Evolutionary conservation across 2,113 vertebrate species (phyloP).

Genomic region (Tapirus terrestris): DNA sequence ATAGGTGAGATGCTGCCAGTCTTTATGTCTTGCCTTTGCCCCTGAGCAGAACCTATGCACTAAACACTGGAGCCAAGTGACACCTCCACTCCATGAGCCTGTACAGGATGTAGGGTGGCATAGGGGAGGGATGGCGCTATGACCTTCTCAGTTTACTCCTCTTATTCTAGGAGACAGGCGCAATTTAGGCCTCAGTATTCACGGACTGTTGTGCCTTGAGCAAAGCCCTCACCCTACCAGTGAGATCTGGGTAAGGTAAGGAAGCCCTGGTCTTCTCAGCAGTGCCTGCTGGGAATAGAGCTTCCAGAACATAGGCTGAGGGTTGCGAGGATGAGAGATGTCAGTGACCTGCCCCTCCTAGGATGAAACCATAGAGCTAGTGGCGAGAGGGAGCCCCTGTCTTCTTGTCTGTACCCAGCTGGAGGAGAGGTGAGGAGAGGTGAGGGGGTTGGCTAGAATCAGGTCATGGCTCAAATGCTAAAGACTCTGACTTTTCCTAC

Average conservation of each 20-base stretch:
- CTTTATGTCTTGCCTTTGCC: background rate
- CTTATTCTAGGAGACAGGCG: background rate
- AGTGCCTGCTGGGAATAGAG: background rate
- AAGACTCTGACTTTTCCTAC: background rate
- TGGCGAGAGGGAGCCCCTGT: background rate
- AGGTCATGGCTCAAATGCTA: background rate
- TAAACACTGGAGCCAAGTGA: background rate
- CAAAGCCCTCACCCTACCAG: background rate
- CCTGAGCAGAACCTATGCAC: background rate
- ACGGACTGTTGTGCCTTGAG: background rate
- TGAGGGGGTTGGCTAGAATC: background rate
- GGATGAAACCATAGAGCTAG: background rate
- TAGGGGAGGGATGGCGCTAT: background rate
- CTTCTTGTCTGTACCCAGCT: background rate
- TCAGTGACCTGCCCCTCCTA: background rate
- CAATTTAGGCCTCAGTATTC: background rate
- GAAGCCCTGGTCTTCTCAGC: background rate
- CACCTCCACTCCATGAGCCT: background rate
- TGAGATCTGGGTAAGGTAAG: background rate
- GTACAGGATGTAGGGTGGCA: background rate
- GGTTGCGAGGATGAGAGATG: background rate
- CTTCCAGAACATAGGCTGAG: background rate
- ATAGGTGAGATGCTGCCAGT: background rate
- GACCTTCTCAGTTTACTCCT: background rate
- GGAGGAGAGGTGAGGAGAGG: no score